phyloP scores from a whole-genome alignment of 1,140 invertebrate genomes.

The Solenopsis fugax region DNA sequence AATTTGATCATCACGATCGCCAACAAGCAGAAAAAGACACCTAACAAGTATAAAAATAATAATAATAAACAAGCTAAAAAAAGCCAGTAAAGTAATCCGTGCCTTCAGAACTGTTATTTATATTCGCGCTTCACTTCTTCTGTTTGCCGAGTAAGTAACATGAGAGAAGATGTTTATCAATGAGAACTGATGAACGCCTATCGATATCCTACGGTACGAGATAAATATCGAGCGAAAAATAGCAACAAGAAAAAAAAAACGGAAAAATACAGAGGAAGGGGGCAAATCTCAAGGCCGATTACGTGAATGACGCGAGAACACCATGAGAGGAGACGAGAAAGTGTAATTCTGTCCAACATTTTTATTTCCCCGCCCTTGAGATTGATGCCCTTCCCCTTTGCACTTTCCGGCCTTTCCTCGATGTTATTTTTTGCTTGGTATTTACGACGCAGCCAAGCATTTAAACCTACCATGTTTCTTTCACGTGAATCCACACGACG shows the following conservation, averaged over 20 bases:
- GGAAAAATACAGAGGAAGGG: conserved; percentile 25
- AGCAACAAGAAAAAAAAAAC: conserved; percentile 45
- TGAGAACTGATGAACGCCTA: neutral
- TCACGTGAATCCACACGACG: neutral
- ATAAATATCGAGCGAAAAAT: conserved; percentile 51
- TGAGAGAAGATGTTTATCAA: neutral
- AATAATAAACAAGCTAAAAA: neutral
- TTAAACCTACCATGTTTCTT: neutral
- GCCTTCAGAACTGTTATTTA: neutral
- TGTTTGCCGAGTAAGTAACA: neutral
- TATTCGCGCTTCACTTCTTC: neutral
- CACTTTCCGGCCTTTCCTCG: conserved; percentile 9
- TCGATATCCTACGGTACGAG: neutral
- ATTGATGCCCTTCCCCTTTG: conserved; percentile 20
- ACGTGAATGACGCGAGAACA: conserved; percentile 53
- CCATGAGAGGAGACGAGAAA: conserved; percentile 49
- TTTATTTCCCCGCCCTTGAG: conserved; percentile 29
- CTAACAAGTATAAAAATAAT: neutral
- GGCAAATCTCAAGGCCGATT: conserved; percentile 52
- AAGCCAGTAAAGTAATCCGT: neutral
- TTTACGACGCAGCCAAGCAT: conserved; percentile 5
- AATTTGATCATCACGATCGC: neutral
- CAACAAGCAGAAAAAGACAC: neutral
- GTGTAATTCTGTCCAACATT: conserved; percentile 45
- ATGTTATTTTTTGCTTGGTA: conserved; percentile 22